Evolutionary conservation across 2,888 invertebrate species (phyloP), one percentile per base, ranked within the genome.

Genomic region (Parelbella ahira): DNA sequence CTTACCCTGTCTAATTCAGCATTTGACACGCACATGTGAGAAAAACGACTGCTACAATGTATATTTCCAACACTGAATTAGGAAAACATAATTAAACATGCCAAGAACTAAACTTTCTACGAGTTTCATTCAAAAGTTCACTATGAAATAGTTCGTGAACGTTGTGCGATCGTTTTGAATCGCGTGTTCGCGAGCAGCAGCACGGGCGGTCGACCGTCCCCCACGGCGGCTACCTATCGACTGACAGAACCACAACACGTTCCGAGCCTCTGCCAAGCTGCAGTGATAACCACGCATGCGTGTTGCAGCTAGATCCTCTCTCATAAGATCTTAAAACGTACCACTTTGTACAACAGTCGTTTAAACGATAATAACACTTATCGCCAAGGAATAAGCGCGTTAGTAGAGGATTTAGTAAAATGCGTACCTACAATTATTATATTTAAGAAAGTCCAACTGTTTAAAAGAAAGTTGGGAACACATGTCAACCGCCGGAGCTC

Each of bases 271-370:
- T 63, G 63, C 65, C 64, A 64, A 74, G 73, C 83, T 84, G 84
- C 84, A 84, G 68, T 71, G 65, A 49, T 45, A 37, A 60, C 45
- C 45, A 56, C 84, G 84, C 84, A 71, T 73, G 86, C 86, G 82
- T 60, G 41, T 49, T 74, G 71, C 77, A 77, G 73, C 68, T 68
- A 70, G 57, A 69, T 62, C 63, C 63, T 56, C 59, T 66, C 63
- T 64, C 49, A 49, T 52, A 68, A 51, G 68, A 66, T 67, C 65
- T 63, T 63, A 51, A 51, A 52, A 46, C 48, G 49, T 32, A 50
- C 56, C 51, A 60, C 47, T 48, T 54, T 44, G 36, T 39, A 41
- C 54, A 44, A 47, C 33, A 29, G 24, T 41, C 20, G 29, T 38
- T 48, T 46, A 54, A 28, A 13, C 52, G 33, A 70, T 54, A 62